A percentile compares a stretch with the other conserved stretches of the same genome.
Evolutionary conservation across 2,797 vertebrate genomes (phyloP).

Genomic region (Phoxinus dragarum): DNA sequence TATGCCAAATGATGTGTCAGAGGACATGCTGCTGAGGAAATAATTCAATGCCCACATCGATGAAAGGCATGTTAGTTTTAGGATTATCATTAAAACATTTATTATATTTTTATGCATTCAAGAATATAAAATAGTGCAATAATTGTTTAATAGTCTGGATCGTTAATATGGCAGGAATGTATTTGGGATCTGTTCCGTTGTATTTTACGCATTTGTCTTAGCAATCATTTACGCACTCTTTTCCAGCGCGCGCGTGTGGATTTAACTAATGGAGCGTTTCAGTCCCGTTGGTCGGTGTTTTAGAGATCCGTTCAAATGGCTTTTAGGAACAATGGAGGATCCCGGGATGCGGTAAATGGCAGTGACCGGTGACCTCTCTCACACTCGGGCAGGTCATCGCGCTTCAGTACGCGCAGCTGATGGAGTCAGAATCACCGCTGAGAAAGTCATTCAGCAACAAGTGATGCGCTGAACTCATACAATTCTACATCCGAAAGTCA

Average conservation of each 20-base stretch:
- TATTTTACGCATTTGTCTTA: background rate
- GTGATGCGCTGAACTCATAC: background rate
- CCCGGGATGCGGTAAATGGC: conserved; percentile 76
- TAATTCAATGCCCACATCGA: background rate
- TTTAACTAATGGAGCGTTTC: conserved; percentile 71
- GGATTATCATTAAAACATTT: background rate
- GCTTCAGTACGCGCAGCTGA: conserved; percentile 29
- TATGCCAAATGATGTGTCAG: background rate
- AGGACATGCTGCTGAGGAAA: background rate
- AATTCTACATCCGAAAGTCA: background rate
- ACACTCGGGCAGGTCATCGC: conserved; percentile 67
- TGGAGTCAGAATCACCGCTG: conserved; percentile 7
- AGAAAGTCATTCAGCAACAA: conserved; percentile 51
- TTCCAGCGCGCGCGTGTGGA: conserved; percentile 52
- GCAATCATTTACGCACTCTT: conserved; percentile 2
- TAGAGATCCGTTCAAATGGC: conserved; percentile 78
- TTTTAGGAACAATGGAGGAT: conserved; percentile 78
- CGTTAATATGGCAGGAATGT: no score
- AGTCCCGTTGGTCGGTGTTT: conserved; percentile 72
- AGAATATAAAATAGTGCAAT: background rate
- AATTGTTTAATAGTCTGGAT: background rate
- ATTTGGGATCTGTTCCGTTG: background rate
- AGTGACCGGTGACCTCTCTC: conserved; percentile 68
- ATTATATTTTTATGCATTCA: background rate
- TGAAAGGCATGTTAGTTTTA: background rate